phyloP scores from a whole-genome alignment of 2,113 vertebrate species.

The Spheniscus mendiculus region DNA sequence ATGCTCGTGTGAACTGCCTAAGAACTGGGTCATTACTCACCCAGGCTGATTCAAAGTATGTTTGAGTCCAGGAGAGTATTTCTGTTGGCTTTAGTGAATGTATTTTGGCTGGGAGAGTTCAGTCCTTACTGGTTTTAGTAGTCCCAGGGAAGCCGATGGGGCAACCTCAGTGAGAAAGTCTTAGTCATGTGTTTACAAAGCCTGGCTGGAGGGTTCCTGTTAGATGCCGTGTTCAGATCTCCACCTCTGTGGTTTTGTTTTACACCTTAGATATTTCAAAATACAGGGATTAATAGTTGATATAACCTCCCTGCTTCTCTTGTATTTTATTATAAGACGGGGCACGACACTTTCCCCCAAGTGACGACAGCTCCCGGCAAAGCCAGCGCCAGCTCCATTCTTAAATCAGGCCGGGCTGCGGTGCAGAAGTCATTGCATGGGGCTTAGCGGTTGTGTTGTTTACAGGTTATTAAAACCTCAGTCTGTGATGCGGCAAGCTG shows the following conservation, averaged over 20 bases:
- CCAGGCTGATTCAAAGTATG: background rate
- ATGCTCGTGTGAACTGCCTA: accelerated
- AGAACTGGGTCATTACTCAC: background rate
- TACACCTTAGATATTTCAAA: background rate
- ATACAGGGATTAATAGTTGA: background rate
- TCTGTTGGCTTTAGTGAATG: background rate
- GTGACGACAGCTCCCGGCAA: accelerated
- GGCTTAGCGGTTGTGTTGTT: accelerated
- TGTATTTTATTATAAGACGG: accelerated
- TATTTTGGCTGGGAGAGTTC: background rate
- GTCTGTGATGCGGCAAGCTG: background rate
- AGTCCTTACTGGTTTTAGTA: background rate
- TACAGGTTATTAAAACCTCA: accelerated
- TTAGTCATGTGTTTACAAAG: background rate
- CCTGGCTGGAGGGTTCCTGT: background rate
- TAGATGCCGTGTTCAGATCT: background rate
- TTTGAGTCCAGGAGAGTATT: background rate
- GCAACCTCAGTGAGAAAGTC: background rate
- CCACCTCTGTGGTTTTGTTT: background rate
- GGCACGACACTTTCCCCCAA: accelerated
- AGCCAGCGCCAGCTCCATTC: background rate
- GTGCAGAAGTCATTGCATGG: accelerated
- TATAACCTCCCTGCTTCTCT: background rate
- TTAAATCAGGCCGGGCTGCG: background rate
- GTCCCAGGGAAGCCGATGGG: background rate